Evolutionary conservation across 1,140 invertebrate species (phyloP).

Genomic region (Euura lappo): DNA sequence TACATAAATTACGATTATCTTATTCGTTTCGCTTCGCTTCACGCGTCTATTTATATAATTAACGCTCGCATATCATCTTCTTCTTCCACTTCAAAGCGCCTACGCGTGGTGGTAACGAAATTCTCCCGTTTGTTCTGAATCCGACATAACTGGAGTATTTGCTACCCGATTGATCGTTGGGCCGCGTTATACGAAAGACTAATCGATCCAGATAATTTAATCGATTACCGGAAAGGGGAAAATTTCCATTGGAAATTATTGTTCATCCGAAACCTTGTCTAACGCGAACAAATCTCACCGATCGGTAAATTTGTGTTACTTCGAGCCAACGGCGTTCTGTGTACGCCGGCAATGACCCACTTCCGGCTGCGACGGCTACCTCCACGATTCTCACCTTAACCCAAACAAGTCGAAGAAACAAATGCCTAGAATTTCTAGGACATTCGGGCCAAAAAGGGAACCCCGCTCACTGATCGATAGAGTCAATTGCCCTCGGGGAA

Average conservation of each 20-base stretch:
- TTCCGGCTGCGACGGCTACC: not conserved
- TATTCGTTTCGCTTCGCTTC: not conserved
- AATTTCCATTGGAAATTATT: too few relatives aligned
- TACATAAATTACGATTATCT: not conserved
- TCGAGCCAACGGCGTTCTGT: not conserved
- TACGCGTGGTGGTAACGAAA: too few relatives aligned
- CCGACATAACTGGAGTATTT: not conserved
- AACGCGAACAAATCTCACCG: not conserved
- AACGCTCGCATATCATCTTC: not conserved
- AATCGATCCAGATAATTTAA: too few relatives aligned
- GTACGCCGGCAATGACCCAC: not conserved
- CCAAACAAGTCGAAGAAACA: not conserved
- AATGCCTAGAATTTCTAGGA: not conserved
- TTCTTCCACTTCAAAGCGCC: not conserved
- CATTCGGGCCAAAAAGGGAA: not conserved
- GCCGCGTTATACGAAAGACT: not conserved
- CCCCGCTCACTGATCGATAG: not conserved
- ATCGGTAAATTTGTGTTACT: not conserved
- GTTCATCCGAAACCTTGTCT: too few relatives aligned
- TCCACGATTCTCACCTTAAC: not conserved
- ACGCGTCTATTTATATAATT: not conserved
- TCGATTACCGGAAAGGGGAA: too few relatives aligned
- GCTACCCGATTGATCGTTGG: not conserved
- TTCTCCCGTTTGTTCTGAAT: not conserved
- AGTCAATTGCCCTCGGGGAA: not conserved